Percentiles rank a stretch among this genome's conserved stretches.
phyloP scores from a whole-genome alignment of 2,888 invertebrate species.

The Corythucha ciliata region DNA sequence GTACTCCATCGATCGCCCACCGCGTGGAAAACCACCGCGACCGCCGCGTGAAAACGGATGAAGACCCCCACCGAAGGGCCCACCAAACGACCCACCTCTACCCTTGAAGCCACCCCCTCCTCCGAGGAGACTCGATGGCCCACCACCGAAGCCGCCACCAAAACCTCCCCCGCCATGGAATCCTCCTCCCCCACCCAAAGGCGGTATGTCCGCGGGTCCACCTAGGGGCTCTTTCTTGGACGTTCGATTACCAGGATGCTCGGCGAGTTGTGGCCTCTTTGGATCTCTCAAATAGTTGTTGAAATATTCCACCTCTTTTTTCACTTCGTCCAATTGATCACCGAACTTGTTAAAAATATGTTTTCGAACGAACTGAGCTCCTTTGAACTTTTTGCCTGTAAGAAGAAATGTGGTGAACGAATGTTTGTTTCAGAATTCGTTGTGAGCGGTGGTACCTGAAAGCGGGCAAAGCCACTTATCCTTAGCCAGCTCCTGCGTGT shows the following conservation, averaged over 20 bases:
- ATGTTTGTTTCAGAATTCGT: too few species aligned
- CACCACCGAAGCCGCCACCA: constrained; percentile 31
- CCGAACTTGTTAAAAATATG: constrained; percentile 96
- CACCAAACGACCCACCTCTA: constrained; percentile 31
- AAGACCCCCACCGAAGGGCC: background rate
- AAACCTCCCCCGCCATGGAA: constrained; percentile 18
- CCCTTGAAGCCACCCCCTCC: constrained; percentile 40
- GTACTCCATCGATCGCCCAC: constrained; percentile 52
- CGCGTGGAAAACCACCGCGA: too few species aligned
- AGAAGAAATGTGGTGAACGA: background rate
- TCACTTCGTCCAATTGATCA: constrained; percentile 95
- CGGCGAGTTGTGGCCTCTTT: constrained; percentile 86
- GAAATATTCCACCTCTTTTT: constrained; percentile 90
- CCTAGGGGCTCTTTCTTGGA: constrained; percentile 41
- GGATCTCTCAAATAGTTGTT: constrained; percentile 92
- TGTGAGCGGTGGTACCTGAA: constrained; percentile 54
- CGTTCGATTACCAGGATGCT: constrained; percentile 57
- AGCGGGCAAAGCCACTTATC: constrained; percentile 99
- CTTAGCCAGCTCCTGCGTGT: constrained; percentile 92
- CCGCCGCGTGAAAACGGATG: background rate
- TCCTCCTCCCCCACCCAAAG: constrained; percentile 4
- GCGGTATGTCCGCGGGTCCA: background rate
- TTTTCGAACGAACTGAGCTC: constrained; percentile 96
- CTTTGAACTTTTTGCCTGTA: constrained; percentile 81
- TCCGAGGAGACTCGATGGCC: constrained; percentile 39